Percentiles rank a stretch among this genome's conserved stretches.
Evolutionary conservation across 2,888 invertebrate genomes (phyloP).

Genomic region (Reticulitermes lucifugus): DNA sequence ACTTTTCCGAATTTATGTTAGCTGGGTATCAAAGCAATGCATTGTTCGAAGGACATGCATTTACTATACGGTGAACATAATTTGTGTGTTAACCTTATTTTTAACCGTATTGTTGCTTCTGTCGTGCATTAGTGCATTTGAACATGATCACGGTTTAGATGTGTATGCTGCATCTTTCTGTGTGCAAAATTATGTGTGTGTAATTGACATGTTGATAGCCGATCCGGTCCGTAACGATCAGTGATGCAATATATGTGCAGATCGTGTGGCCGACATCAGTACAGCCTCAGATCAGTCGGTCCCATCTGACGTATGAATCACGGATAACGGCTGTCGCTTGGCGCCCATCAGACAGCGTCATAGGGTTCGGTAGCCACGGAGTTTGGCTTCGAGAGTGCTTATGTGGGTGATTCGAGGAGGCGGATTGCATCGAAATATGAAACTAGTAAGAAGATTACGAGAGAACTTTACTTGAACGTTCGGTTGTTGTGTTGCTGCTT

Average conservation of each 20-base stretch:
- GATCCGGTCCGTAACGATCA: background rate
- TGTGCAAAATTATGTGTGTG: background rate
- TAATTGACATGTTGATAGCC: background rate
- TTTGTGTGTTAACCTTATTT: no score
- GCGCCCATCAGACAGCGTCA: background rate
- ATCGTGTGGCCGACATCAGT: background rate
- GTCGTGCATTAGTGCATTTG: background rate
- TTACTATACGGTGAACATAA: no score
- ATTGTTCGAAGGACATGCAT: no score
- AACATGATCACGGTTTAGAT: background rate
- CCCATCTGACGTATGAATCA: background rate
- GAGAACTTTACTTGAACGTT: no score
- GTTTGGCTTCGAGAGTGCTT: no score
- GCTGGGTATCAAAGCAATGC: no score
- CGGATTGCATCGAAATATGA: no score
- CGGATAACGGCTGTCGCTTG: background rate
- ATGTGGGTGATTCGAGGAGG: no score
- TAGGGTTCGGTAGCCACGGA: background rate
- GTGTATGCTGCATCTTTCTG: background rate
- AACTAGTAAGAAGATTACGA: no score
- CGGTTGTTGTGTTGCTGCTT: no score
- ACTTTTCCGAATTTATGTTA: no score
- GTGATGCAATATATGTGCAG: background rate
- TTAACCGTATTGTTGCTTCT: no score
- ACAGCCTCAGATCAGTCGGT: background rate